Percentiles rank a stretch among this genome's conserved stretches.
phyloP scores from a whole-genome alignment of 2,797 vertebrate genomes.

The Ficedula albicollis region DNA sequence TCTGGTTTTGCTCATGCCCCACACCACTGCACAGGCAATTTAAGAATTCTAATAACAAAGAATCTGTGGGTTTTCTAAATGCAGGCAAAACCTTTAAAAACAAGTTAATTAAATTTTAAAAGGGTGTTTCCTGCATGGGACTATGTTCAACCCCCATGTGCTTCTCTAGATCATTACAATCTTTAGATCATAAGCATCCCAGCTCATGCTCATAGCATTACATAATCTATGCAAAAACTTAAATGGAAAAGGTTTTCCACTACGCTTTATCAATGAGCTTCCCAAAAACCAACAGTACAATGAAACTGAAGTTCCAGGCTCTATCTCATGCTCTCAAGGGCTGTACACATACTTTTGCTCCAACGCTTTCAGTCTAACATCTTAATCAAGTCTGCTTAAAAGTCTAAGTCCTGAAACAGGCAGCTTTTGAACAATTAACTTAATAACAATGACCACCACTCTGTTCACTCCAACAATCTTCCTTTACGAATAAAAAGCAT shows the following conservation, averaged over 20 bases:
- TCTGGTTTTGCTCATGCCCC: not conserved
- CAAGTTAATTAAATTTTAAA: not conserved
- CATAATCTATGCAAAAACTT: not conserved
- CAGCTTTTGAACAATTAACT: not conserved
- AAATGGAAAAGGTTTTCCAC: not conserved
- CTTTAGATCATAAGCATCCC: not conserved
- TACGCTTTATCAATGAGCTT: not conserved
- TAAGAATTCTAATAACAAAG: not conserved
- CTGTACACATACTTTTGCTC: not conserved
- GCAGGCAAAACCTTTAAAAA: not conserved
- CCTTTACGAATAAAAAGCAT: fast-evolving
- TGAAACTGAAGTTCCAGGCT: not conserved
- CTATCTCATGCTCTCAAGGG: not conserved
- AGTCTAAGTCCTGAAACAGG: not conserved
- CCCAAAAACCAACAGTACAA: not conserved
- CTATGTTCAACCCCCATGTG: not conserved
- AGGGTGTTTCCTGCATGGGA: not conserved
- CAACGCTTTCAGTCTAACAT: not conserved
- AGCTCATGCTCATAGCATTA: fast-evolving
- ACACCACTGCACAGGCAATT: not conserved
- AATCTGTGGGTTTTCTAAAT: not conserved
- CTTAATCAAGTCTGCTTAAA: not conserved
- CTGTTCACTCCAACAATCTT: not conserved
- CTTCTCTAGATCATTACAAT: not conserved
- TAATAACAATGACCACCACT: not conserved